phyloP scores from a whole-genome alignment of 2,888 invertebrate species.

The Drosophila suboccidentalis region DNA sequence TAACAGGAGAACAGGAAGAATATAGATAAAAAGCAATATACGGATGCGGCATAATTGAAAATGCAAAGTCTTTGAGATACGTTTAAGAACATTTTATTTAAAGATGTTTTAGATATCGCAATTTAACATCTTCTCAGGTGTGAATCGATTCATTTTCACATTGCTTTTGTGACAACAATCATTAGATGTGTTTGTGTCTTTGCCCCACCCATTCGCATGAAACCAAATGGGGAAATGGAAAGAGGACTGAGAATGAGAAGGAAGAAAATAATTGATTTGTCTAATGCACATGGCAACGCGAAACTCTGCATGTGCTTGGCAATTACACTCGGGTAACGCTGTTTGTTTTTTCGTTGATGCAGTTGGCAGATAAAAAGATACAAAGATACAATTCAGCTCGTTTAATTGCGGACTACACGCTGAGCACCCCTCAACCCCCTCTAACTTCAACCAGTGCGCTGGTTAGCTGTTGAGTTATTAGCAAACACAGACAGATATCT shows the following conservation, averaged over 20 bases:
- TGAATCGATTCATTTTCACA: slow-evolving; percentile 37
- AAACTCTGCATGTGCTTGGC: slow-evolving; percentile 62
- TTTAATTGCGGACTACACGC: slow-evolving; percentile 75
- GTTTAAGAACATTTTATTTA: neutral
- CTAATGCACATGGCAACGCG: slow-evolving; percentile 61
- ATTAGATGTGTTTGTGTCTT: slow-evolving; percentile 37
- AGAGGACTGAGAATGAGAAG: neutral
- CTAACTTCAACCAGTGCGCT: slow-evolving; percentile 42
- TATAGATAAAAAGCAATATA: too few relatives aligned
- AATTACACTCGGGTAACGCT: slow-evolving; percentile 52
- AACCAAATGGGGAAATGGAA: neutral
- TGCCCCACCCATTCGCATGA: slow-evolving; percentile 34
- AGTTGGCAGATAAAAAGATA: slow-evolving; percentile 69
- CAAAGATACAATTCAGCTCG: slow-evolving; percentile 78
- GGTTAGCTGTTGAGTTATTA: slow-evolving; percentile 82
- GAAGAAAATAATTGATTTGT: slow-evolving; percentile 67
- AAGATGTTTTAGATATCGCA: neutral
- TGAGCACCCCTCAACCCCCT: slow-evolving; percentile 31
- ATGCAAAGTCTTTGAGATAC: too few relatives aligned
- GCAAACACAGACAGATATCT: slow-evolving; percentile 74
- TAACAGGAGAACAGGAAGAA: too few relatives aligned
- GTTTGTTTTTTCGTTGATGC: slow-evolving; percentile 62
- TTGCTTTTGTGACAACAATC: slow-evolving; percentile 48
- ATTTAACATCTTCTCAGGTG: slow-evolving; percentile 22
- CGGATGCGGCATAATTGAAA: too few relatives aligned